phyloP scores from a whole-genome alignment of 2,113 vertebrate species.

The Nycticebus coucang region DNA sequence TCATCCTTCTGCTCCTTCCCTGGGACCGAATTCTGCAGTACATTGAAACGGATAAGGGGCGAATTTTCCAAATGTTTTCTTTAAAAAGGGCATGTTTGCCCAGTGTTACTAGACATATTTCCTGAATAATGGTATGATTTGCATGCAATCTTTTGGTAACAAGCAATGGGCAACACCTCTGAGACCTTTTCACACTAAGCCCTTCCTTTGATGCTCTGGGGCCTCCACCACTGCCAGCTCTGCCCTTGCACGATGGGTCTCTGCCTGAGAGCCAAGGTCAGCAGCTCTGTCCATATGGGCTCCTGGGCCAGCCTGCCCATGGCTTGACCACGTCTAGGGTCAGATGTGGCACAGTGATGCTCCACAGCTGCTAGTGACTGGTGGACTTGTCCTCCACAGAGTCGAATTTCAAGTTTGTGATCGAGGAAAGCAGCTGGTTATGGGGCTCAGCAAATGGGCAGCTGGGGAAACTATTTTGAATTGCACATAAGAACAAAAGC shows the following conservation, averaged over 20 bases:
- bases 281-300: background rate
- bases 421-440: slow-evolving; percentile 34
- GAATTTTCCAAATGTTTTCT: background rate
- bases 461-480: slow-evolving; percentile 50
- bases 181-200: background rate
- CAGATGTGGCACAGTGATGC: background rate
- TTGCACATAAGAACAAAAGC: background rate
- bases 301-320: background rate
- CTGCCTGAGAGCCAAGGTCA: background rate
- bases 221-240: background rate
- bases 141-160: background rate
- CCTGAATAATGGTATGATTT: background rate
- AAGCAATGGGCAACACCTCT: background rate
- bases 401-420: slow-evolving; percentile 20
- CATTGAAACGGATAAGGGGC: background rate
- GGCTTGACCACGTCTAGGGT: slow-evolving; percentile 18
- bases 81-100: background rate
- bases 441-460: background rate
- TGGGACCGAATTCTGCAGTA: background rate
- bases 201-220: background rate
- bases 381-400: background rate
- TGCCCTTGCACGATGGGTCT: background rate
- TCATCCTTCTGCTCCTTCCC: fast-evolving
- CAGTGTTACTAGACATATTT: background rate
- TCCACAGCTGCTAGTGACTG: background rate